Conservation (phyloP, 1,140 invertebrate species). For the Thaumetopoea pityocampa region DNA sequence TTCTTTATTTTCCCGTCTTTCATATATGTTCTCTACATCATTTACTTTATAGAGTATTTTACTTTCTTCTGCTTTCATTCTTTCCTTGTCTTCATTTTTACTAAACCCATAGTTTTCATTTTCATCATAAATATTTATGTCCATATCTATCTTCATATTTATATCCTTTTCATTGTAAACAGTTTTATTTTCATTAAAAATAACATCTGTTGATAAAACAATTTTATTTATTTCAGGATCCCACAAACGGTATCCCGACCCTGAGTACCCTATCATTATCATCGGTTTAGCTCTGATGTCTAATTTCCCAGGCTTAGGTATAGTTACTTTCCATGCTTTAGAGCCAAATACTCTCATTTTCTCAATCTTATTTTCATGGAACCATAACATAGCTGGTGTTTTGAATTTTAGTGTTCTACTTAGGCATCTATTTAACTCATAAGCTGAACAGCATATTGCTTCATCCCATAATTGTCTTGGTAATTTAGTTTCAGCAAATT, state of each 20-base stretch:
- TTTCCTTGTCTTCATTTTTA: slow-evolving; percentile 4
- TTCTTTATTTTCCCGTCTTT: slow-evolving; percentile 7
- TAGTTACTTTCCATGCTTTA: slow-evolving; percentile 9
- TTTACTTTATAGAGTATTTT: no score
- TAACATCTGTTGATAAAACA: slow-evolving; percentile 21
- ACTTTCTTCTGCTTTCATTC: no score
- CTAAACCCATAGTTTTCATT: neutral
- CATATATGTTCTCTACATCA: no score
- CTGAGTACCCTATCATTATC: slow-evolving; percentile 26
- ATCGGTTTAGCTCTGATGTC: slow-evolving; percentile 12
- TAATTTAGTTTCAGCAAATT: slow-evolving; percentile 17
- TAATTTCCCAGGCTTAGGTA: slow-evolving; percentile 18
- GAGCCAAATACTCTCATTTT: slow-evolving; percentile 23
- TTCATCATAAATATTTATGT: slow-evolving; percentile 6
- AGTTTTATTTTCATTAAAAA: no score
- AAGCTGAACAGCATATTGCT: slow-evolving; percentile 21
- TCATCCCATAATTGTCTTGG: slow-evolving; percentile 25
- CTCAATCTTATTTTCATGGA: slow-evolving; percentile 6
- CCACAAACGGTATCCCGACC: slow-evolving; percentile 23
- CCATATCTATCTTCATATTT: neutral
- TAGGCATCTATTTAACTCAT: slow-evolving; percentile 21
- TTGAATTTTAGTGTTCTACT: slow-evolving; percentile 7
- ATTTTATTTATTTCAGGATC: slow-evolving; percentile 18
- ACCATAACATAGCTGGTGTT: slow-evolving; percentile 8
- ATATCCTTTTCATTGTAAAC: slow-evolving; percentile 5